Evolutionary conservation across 2,888 invertebrate genomes (phyloP), one percentile per base, ranked within the genome.

Genomic region (Syritta pipiens): DNA sequence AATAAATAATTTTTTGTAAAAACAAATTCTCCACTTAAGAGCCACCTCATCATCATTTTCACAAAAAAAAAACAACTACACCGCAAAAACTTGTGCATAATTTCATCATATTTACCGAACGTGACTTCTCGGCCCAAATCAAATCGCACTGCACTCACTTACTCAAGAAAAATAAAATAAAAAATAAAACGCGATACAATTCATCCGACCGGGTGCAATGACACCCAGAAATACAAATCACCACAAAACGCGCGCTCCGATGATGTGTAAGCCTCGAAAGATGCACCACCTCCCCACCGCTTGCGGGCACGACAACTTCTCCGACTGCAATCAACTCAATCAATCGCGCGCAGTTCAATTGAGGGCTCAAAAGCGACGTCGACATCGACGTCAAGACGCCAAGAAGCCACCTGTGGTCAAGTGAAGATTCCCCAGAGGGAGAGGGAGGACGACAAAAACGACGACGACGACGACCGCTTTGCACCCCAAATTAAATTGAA

Each of bases 51-150:
- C 60, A 7, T 46, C 35, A 55, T 46, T 35, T 24, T 49, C 35
- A 24, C 5, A 17, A 4, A 60, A 49, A 32, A 51, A 71, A 48
- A 71, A 48, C 60, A 46, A 51, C 26, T 48, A 68, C 14, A 44
- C 42, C 55, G 24, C 26, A 7, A 44, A 76, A 48, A 37, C n/a
- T 69, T 49, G 57, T 76, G 55, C 69, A 71, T 57, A 63, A 63
- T 71, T 71, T 65, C 63, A 48, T 74, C 49, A 57, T 74, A 74
- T 74, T 74, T 67, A 49, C 67, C 35, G 72, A 79, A 79, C 79
- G 79, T 79, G 74, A 79, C 79, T 79, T 62, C 40, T 44, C 37
- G 17, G 17, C 32, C 28, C 14, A 65, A 59, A 55, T 55, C 37
- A 49, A 62, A 48, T 48, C 28, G 42, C 55, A 57, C n/a, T 53